phyloP scores from a whole-genome alignment of 2,888 invertebrate species.

The Galerucella calmariensis region DNA sequence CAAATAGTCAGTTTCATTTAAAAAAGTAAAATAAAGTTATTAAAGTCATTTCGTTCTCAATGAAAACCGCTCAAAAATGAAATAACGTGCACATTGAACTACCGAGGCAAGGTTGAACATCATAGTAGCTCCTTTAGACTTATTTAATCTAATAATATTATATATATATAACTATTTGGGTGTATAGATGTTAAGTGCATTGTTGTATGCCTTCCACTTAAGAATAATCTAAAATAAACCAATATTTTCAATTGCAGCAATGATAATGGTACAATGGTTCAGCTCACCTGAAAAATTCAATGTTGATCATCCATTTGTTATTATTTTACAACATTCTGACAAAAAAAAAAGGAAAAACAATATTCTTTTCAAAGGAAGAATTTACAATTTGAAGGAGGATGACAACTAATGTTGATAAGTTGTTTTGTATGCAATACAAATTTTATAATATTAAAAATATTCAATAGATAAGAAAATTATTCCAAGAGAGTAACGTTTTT shows the following conservation, averaged over 20 bases:
- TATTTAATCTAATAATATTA: too few species aligned
- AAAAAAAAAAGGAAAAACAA: background rate
- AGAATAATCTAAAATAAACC: background rate
- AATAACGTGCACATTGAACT: too few species aligned
- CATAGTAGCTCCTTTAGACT: too few species aligned
- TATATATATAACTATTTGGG: background rate
- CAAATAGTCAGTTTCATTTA: too few species aligned
- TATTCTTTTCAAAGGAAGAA: slow-evolving; percentile 1
- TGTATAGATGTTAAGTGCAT: background rate
- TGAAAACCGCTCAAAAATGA: too few species aligned
- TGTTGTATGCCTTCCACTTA: background rate
- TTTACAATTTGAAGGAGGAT: background rate
- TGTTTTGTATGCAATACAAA: background rate
- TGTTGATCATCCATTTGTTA: slow-evolving; percentile 43
- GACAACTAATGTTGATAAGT: background rate
- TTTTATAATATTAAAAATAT: background rate
- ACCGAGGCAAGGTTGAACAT: too few species aligned
- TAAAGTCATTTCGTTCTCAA: too few species aligned
- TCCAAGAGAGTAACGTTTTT: too few species aligned
- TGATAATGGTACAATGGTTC: slow-evolving; percentile 13
- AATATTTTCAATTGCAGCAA: slow-evolving; percentile 18
- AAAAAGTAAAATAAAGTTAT: too few species aligned
- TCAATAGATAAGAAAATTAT: background rate
- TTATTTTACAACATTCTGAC: slow-evolving; percentile 19
- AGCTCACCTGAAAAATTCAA: slow-evolving; percentile 31